phyloP scores from a whole-genome alignment of 2,113 vertebrate genomes.

The Rhinopomastus cyanomelas region DNA sequence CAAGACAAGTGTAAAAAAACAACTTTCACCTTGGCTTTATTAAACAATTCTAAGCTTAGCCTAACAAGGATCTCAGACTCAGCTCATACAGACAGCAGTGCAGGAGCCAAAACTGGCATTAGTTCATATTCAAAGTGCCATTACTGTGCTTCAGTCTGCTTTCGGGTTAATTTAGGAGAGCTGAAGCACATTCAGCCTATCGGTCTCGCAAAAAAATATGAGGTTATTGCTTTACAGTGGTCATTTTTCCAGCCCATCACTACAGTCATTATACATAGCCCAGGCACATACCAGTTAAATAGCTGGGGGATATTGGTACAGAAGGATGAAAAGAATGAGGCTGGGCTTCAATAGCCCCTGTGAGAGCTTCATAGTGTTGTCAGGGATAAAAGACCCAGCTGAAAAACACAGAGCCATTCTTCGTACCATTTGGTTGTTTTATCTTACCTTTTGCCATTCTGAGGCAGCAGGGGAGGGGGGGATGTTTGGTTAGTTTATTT shows the following conservation, averaged over 20 bases:
- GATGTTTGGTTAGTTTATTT: not conserved
- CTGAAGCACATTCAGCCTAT: not conserved
- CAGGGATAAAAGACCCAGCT: not conserved
- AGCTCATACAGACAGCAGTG: not conserved
- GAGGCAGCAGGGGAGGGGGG: too few relatives aligned
- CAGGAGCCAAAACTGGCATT: not conserved
- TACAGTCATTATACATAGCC: not conserved
- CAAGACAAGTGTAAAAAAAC: not conserved
- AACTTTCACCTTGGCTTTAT: not conserved
- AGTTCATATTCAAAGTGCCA: not conserved
- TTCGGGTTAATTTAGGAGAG: not conserved
- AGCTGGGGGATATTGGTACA: not conserved
- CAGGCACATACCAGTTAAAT: not conserved
- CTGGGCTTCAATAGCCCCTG: not conserved
- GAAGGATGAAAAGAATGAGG: not conserved
- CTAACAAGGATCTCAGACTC: not conserved
- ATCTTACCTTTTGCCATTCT: not conserved
- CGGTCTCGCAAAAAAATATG: not conserved
- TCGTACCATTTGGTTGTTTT: not conserved
- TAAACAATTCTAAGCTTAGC: not conserved
- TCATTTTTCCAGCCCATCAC: not conserved
- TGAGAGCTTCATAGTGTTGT: fast-evolving
- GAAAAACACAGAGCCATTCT: not conserved
- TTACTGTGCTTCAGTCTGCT: not conserved
- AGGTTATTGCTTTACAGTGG: not conserved